Conservation (phyloP, 2,113 vertebrate species). For the Leucoraja erinaceus region DNA sequence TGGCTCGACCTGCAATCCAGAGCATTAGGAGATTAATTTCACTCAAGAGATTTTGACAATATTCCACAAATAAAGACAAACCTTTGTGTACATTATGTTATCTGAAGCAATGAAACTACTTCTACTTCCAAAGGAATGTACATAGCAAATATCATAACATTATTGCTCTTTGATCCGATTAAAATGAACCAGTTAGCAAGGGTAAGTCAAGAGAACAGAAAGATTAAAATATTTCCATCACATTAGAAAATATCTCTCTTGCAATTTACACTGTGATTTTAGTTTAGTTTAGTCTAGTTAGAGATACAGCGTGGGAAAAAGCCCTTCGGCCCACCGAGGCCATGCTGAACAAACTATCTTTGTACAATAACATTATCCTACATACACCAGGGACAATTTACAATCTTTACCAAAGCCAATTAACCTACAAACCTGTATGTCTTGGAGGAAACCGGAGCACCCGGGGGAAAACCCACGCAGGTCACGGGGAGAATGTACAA, state of each 20-base stretch:
- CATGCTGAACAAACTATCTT: no score
- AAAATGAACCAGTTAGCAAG: not conserved
- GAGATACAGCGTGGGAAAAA: no score
- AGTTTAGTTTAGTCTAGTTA: no score
- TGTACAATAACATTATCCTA: no score
- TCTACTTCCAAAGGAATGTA: not conserved
- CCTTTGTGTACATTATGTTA: not conserved
- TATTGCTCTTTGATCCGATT: not conserved
- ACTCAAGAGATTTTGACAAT: not conserved
- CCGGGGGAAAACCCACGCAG: no score
- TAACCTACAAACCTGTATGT: no score
- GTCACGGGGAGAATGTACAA: no score
- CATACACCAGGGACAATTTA: no score
- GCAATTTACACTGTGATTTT: not conserved
- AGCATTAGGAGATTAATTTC: not conserved
- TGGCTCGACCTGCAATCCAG: slow-evolving; percentile 11
- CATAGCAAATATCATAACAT: not conserved
- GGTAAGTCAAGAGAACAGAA: not conserved
- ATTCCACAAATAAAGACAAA: not conserved
- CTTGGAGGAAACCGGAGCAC: no score
- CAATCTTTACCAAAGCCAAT: no score
- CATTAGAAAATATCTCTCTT: not conserved
- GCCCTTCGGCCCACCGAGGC: no score
- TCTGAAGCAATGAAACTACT: not conserved
- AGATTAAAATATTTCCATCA: not conserved